Evolutionary conservation across 1,140 invertebrate species (phyloP), one percentile per base, ranked within the genome.

Genomic region (Nylanderia fulva): DNA sequence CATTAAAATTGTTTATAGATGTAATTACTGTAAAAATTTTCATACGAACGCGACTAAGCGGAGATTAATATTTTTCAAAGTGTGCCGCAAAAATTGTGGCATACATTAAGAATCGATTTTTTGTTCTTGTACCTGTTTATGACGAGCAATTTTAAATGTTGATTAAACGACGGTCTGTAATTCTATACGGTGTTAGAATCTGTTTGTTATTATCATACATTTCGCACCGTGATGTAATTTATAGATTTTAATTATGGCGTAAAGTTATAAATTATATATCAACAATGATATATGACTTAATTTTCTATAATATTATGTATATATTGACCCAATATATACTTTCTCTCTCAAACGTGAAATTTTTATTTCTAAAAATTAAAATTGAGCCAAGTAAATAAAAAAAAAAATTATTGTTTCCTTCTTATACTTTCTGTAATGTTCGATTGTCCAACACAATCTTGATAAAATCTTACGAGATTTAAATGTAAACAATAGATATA

Each of bases 61-160:
- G 11, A 80, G 64, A 71, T 71, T 71, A 80, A 80, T 52, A 79
- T 54, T 66, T n/a, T 66, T 24, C 29, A 0, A 79, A 42, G 42
- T 45, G 15, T 64, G 21, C 21, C 24, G 71, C 75, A 48, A 48
- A 68, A 79, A 79, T 52, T 68, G 61, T 33, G 36, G n/a, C 39
- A 27, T 64, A 77, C 64, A 77, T 77, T 77, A 77, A 33, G 27
- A 27, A 77, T 77, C 58, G 58, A 77, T 77, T 77, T 77, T 77
- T 77, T 77, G 18, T 64, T 63, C 39, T 27, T 36, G 39, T 52
- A 11, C 21, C 58, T 45, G 36, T 54, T 64, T 45, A 48, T 27
- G 74, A 76, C 58, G 45, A 48, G 74, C 58, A 64, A 77, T 64
- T 77, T 64, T 77, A 27, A 42, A 77, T 77, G 58, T 64, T 56